phyloP scores from a whole-genome alignment of 2,888 invertebrate genomes.

The Protodeltote pygarga region DNA sequence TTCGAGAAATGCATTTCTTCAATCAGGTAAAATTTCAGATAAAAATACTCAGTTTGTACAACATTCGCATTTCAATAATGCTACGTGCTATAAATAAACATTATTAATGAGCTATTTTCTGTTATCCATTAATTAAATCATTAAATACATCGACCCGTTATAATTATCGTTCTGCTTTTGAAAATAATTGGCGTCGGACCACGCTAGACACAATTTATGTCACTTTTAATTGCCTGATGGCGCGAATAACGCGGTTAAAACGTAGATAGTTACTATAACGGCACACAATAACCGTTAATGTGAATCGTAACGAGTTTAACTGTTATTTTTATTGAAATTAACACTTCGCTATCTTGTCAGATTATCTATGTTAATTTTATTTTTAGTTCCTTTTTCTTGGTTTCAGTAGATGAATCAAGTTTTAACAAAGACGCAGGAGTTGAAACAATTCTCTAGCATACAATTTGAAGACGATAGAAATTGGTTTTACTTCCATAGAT shows the following conservation, averaged over 20 bases:
- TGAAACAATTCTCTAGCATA: too few relatives aligned
- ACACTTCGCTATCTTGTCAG: conserved; percentile 37
- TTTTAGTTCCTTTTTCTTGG: conserved; percentile 3
- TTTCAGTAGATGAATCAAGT: too few relatives aligned
- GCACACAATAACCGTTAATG: conserved; percentile 41
- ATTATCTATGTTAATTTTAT: conserved; percentile 34
- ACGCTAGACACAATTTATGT: conserved; percentile 36
- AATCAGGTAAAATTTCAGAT: too few relatives aligned
- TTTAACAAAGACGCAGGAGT: too few relatives aligned
- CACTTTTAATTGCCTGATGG: conserved; percentile 43
- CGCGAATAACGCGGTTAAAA: conserved; percentile 28
- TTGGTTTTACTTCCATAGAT: too few relatives aligned
- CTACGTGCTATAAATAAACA: conserved; percentile 37
- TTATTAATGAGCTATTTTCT: conserved; percentile 53
- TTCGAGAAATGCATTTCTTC: too few relatives aligned
- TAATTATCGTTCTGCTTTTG: conserved; percentile 43
- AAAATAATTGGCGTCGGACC: conserved; percentile 37
- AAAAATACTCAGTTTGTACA: conserved; percentile 1
- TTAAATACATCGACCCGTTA: conserved; percentile 51
- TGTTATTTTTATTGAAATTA: conserved; percentile 48
- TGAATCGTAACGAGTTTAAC: conserved; percentile 40
- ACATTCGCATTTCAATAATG: conserved; percentile 5
- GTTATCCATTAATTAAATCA: conserved; percentile 62
- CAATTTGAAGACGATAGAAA: too few relatives aligned
- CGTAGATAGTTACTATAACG: conserved; percentile 39